These are phyloP conservation scores for Ceyx margarethae DNA, from an alignment of 2,113 vertebrate species.

Conservation along the genomic window DNA sequence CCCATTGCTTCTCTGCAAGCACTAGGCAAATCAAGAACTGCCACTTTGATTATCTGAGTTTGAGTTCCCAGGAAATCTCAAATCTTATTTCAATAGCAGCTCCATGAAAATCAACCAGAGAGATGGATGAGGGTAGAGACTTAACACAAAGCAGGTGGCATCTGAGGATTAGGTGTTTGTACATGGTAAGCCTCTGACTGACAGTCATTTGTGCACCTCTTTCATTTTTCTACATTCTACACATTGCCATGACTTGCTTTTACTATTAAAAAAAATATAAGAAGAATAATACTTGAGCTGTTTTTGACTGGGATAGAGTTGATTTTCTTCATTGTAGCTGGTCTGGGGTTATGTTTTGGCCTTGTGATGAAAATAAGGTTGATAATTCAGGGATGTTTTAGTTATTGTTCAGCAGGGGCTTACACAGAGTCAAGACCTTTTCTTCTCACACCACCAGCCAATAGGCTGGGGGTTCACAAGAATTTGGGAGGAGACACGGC, in stretches of 20 bases:
- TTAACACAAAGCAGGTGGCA: conserved; percentile 10
- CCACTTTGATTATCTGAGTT: not conserved
- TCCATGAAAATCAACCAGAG: not conserved
- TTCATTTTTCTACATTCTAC: not conserved
- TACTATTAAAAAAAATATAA: not conserved
- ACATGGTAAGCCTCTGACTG: not conserved
- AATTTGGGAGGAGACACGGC: not conserved
- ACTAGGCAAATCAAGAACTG: not conserved
- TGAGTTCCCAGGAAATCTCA: not conserved
- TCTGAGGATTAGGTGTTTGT: not conserved
- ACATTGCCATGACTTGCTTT: not conserved
- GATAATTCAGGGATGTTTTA: not conserved
- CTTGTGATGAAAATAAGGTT: not conserved
- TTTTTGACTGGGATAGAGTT: not conserved
- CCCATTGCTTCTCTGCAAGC: not conserved
- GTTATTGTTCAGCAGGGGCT: not conserved
- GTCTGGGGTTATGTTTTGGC: not conserved
- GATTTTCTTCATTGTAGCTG: not conserved
- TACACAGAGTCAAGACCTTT: not conserved
- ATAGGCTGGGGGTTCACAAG: not conserved
- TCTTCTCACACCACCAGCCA: not conserved
- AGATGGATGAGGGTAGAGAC: not conserved
- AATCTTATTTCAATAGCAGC: not conserved
- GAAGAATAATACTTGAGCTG: not conserved
- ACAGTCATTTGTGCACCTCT: not conserved